These are phyloP conservation scores for Cyclargus thomasi DNA, from an alignment of 1,140 invertebrate species.

Conservation along the genomic window DNA sequence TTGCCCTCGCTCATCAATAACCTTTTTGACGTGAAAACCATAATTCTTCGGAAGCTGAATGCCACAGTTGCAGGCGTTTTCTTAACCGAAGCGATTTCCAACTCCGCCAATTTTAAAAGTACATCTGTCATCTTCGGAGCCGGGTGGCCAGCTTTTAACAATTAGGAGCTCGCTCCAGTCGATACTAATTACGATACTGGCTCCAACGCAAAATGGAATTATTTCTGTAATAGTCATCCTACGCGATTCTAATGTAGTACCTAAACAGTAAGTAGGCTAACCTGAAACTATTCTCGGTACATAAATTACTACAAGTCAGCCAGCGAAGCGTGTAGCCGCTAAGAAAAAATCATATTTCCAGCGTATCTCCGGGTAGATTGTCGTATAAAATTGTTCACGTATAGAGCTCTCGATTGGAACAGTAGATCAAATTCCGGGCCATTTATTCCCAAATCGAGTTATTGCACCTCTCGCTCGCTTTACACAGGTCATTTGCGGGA, in stretches of 20 bases:
- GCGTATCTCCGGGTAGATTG: slow-evolving; percentile 32
- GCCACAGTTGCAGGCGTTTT: slow-evolving; percentile 2
- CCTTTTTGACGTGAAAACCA: slow-evolving; percentile 56
- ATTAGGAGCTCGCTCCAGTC: neutral
- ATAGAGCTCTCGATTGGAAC: slow-evolving; percentile 40
- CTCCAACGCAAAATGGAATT: neutral
- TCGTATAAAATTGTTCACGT: slow-evolving; percentile 39
- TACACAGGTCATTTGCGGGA: slow-evolving; percentile 69
- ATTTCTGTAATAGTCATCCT: too few species aligned
- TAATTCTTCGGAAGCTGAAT: slow-evolving; percentile 49
- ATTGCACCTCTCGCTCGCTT: slow-evolving; percentile 69
- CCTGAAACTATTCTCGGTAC: too few species aligned
- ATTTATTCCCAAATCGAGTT: slow-evolving; percentile 72
- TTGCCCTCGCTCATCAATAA: slow-evolving; percentile 61
- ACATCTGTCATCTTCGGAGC: neutral
- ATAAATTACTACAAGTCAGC: too few species aligned
- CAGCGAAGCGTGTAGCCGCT: neutral
- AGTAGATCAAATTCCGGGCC: slow-evolving; percentile 68
- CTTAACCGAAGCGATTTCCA: slow-evolving; percentile 7
- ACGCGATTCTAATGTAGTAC: too few species aligned
- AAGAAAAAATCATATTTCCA: slow-evolving; percentile 5
- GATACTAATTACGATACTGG: neutral
- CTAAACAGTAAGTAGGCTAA: too few species aligned
- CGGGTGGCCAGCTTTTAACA: neutral
- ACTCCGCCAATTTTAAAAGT: neutral